Evolutionary conservation across 2,113 vertebrate species (phyloP), one percentile per base, ranked within the genome.

Genomic region (Notothenia rossii): DNA sequence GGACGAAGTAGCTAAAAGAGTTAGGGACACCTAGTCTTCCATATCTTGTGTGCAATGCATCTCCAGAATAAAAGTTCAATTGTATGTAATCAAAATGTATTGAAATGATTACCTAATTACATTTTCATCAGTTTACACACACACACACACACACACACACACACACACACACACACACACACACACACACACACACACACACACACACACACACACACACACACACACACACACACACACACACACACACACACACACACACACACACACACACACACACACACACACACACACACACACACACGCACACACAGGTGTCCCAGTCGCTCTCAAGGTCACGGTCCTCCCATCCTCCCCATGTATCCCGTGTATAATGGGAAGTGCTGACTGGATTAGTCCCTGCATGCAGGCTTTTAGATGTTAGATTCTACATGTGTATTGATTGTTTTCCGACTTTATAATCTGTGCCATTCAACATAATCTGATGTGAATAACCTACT

Each of bases 311-410:
- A 29, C 59, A 63, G 67, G 75, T 79, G 68, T 89, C 71, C 84
- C 67, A 80, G 77, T 82, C 59, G 40, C 80, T 83, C 46, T 90
- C 85, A 92, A 93, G 91, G 89, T 89, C 86, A 89, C 5, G 58
- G 64, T 85, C 64, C 81, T 73, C 79, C 80, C 79, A 80, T 85
- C 75, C 82, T 90, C 82, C 85, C 88, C 87, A 88, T 92, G 92
- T 82, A 89, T 89, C 80, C 84, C 10, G 10, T 59, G 65, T 79
- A 84, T 85, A 90, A 88, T 90, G 79, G 83, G 84, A 89, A 83
- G 50, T 88, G 90, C 88, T 86, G 89, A 90, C 87, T 89, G 81
- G 84, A 86, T 90, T 72, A 86, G 88, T 1, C 62, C 22, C 58
- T 64, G 43, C 77, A 69, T 66, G 68, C 36, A 79, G 20, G 53